Evolutionary conservation across 2,797 vertebrate species (phyloP).

Genomic region (Benthosema pterotum): DNA sequence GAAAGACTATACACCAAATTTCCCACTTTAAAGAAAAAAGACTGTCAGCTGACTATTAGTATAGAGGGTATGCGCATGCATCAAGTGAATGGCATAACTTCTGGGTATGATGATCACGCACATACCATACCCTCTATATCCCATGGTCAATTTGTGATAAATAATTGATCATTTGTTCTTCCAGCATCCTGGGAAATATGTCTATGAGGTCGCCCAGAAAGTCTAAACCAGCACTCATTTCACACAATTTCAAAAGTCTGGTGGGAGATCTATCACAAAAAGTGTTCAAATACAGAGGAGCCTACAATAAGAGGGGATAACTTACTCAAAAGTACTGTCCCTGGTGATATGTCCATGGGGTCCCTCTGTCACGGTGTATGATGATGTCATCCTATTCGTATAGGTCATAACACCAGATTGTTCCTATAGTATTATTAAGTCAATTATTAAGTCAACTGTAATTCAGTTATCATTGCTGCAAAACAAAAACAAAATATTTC

Average conservation of each 20-base stretch:
- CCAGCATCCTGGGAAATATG: too few relatives aligned
- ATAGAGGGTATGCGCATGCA: too few relatives aligned
- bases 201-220: not conserved
- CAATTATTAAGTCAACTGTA: conserved; percentile 6
- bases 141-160: too few relatives aligned
- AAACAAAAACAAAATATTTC: not conserved
- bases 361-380: conserved; percentile 61
- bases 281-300: not conserved
- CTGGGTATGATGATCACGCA: too few relatives aligned
- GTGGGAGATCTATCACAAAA: not conserved
- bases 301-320: too few relatives aligned
- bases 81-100: too few relatives aligned
- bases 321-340: conserved; percentile 72
- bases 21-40: too few relatives aligned
- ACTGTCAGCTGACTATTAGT: too few relatives aligned
- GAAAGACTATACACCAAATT: too few relatives aligned
- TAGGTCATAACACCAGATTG: conserved; percentile 62
- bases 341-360: conserved; percentile 68
- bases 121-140: too few relatives aligned
- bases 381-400: conserved; percentile 69
- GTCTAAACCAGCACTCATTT: not conserved
- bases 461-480: not conserved
- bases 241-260: not conserved
- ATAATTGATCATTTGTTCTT: too few relatives aligned
- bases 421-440: conserved; percentile 66